Percentiles rank a stretch among this genome's conserved stretches.
Conservation (phyloP, 2,888 invertebrate genomes). For the Pomacea canaliculata region DNA sequence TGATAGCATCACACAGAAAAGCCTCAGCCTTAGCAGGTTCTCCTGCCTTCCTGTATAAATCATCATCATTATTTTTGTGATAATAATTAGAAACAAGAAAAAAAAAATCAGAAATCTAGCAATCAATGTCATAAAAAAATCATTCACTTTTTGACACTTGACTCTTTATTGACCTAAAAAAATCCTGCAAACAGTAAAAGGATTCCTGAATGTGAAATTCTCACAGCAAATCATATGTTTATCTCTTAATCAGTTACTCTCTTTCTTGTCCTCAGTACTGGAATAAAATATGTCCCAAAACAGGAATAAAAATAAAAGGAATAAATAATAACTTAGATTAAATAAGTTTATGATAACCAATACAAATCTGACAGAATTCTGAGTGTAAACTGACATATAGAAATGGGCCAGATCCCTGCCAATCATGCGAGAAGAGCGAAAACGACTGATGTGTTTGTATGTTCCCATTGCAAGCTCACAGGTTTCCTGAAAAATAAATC, state of each 20-base stretch:
- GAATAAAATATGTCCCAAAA: not conserved
- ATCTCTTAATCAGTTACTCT: too few relatives aligned
- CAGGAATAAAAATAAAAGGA: not conserved
- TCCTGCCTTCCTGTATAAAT: slow-evolving; percentile 62
- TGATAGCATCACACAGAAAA: slow-evolving; percentile 87
- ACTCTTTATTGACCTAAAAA: too few relatives aligned
- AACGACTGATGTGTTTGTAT: slow-evolving; percentile 90
- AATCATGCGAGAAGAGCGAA: slow-evolving; percentile 87
- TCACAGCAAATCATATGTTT: too few relatives aligned
- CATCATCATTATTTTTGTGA: not conserved
- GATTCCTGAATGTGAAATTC: too few relatives aligned
- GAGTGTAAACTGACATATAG: slow-evolving; percentile 80
- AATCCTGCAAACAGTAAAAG: too few relatives aligned
- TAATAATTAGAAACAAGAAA: too few relatives aligned
- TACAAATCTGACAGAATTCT: not conserved
- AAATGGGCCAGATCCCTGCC: slow-evolving; percentile 91
- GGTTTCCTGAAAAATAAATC: slow-evolving; percentile 77
- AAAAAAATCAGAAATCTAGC: too few relatives aligned
- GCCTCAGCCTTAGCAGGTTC: slow-evolving; percentile 87
- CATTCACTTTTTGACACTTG: too few relatives aligned
- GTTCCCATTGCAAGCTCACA: slow-evolving; percentile 96
- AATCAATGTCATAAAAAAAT: too few relatives aligned
- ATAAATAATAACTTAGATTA: not conserved
- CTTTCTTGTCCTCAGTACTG: too few relatives aligned
- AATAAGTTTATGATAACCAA: not conserved